Evolutionary conservation across 2,888 invertebrate species (phyloP).

Genomic region (Globia sparganii): DNA sequence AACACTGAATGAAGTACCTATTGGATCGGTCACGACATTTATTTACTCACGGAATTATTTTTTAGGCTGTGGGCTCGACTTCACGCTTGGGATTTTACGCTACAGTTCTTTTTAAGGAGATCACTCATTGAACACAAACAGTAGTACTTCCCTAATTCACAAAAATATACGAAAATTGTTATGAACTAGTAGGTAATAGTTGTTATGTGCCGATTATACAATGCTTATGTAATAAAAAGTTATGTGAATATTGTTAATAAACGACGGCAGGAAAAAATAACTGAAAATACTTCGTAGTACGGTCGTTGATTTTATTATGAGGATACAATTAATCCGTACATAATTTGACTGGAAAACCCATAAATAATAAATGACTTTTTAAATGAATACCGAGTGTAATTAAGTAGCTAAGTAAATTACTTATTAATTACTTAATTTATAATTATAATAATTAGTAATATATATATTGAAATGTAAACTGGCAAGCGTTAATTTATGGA

Average conservation of each 20-base stretch:
- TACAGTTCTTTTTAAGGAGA: slow-evolving; percentile 27
- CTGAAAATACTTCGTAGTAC: slow-evolving; percentile 17
- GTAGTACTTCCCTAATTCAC: not conserved
- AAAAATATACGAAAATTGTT: not conserved
- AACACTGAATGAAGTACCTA: slow-evolving; percentile 62
- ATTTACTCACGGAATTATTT: slow-evolving; percentile 68
- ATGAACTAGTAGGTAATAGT: not conserved
- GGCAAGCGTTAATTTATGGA: slow-evolving; percentile 2
- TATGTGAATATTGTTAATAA: slow-evolving; percentile 23
- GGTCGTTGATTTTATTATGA: slow-evolving; percentile 30
- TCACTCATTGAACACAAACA: slow-evolving; percentile 9
- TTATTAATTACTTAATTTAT: not conserved
- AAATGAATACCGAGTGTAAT: slow-evolving; percentile 19
- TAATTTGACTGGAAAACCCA: slow-evolving; percentile 8
- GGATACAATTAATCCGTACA: slow-evolving; percentile 14
- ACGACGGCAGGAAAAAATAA: slow-evolving; percentile 26
- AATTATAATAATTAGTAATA: no score
- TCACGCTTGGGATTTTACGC: slow-evolving; percentile 41
- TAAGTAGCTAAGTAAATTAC: not conserved
- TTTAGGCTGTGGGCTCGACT: slow-evolving; percentile 49
- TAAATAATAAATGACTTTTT: slow-evolving; percentile 21
- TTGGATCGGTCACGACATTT: slow-evolving; percentile 69
- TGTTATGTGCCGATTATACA: not conserved
- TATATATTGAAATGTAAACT: slow-evolving; percentile 5
- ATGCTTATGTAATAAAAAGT: slow-evolving; percentile 13